Evolutionary conservation across 1,140 invertebrate genomes (phyloP).

Genomic region (Lethocerus indicus): DNA sequence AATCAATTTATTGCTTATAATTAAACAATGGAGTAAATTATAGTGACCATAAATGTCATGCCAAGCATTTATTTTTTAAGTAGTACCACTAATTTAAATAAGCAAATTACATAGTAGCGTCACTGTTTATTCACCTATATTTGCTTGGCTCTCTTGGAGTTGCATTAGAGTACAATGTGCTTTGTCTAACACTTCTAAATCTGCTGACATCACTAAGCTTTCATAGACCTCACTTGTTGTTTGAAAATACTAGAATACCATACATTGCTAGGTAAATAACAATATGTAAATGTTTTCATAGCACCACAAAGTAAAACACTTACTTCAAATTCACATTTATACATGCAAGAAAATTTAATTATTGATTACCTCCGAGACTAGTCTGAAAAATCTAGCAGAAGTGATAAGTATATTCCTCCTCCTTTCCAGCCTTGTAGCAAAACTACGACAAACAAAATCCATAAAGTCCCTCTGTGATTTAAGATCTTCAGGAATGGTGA

Average conservation of each 20-base stretch:
- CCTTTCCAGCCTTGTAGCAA: slow-evolving; percentile 55
- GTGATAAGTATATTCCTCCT: slow-evolving; percentile 57
- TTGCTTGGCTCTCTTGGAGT: slow-evolving; percentile 29
- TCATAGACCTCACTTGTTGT: slow-evolving; percentile 47
- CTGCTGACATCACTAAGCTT: slow-evolving; percentile 38
- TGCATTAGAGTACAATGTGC: slow-evolving; percentile 32
- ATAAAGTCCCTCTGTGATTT: slow-evolving; percentile 53
- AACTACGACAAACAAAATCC: slow-evolving; percentile 63
- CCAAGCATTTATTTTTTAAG: neutral
- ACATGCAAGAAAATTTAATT: neutral
- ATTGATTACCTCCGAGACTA: slow-evolving; percentile 44
- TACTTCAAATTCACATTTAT: neutral
- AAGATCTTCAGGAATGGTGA: slow-evolving; percentile 34
- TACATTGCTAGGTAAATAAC: neutral
- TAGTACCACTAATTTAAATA: neutral
- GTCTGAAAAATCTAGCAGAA: slow-evolving; percentile 53
- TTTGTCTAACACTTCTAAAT: slow-evolving; percentile 33
- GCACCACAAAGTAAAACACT: neutral
- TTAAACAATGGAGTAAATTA: neutral
- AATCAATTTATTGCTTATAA: neutral
- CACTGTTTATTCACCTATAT: slow-evolving; percentile 23
- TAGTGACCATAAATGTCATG: neutral
- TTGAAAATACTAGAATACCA: slow-evolving; percentile 35
- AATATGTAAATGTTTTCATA: neutral
- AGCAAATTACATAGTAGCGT: no score